Conservation (phyloP, 2,113 vertebrate species). For the Platichthys stellatus region DNA sequence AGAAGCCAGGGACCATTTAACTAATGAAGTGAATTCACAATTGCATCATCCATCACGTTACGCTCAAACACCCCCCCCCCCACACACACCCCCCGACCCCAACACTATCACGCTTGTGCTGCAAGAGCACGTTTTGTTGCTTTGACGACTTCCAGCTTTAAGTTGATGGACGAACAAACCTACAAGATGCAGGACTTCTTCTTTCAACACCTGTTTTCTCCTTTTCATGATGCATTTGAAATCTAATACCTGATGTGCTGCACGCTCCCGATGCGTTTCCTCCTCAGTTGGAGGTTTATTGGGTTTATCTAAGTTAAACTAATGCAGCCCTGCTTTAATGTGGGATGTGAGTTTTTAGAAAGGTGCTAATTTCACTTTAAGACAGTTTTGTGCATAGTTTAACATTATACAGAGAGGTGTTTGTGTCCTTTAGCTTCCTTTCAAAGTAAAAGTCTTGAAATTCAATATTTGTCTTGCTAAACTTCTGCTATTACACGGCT, state of each 20-base stretch:
- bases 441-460: background rate
- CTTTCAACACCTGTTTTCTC: background rate
- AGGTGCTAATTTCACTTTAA: background rate
- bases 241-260: background rate
- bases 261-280: background rate
- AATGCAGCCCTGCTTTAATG: background rate
- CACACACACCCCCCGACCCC: background rate
- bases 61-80: conserved; percentile 15
- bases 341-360: background rate
- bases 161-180: conserved; percentile 8
- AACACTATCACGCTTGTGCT: background rate
- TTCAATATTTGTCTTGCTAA: background rate
- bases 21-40: conserved; percentile 61
- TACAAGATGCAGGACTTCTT: background rate
- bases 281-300: background rate
- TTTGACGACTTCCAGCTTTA: conserved; percentile 1
- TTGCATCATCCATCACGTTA: conserved; percentile 60
- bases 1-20: conserved; percentile 60
- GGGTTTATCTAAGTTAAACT: background rate
- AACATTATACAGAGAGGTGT: background rate
- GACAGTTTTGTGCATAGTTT: background rate
- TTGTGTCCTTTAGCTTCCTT: background rate
- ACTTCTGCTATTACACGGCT: no score
- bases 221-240: conserved; percentile 7
- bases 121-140: background rate